phyloP scores from a whole-genome alignment of 2,113 vertebrate species.

The Hippocampus mohnikei region DNA sequence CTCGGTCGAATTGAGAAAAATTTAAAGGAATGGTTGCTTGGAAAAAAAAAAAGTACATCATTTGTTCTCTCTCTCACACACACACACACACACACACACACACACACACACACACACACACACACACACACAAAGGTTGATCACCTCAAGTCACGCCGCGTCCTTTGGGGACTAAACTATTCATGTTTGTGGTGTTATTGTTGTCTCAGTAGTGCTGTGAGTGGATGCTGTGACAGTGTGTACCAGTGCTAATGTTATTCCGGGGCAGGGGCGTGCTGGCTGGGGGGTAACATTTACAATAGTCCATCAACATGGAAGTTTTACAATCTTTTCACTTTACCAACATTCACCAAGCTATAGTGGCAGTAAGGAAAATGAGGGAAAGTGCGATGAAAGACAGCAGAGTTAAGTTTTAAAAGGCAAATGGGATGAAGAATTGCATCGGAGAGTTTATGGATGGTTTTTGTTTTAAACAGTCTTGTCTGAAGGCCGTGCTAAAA shows the following conservation, averaged over 20 bases:
- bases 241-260: constrained; percentile 22
- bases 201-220: constrained; percentile 43
- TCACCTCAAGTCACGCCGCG: constrained; percentile 36
- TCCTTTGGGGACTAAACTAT: constrained; percentile 48
- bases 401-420: neutral
- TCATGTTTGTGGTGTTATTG: constrained; percentile 45
- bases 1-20: constrained; percentile 35
- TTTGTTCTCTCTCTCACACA: constrained; percentile 1
- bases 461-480: too few species aligned
- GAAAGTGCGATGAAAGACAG: constrained; percentile 2
- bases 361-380: constrained; percentile 20
- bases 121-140: constrained; percentile 39
- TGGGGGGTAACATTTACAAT: constrained; percentile 18
- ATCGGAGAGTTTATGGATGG: neutral
- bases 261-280: constrained; percentile 38
- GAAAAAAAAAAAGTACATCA: constrained; percentile 28
- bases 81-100: constrained; percentile 10
- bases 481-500: neutral
- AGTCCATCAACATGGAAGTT: constrained; percentile 28
- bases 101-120: too few species aligned
- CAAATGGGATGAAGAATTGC: neutral
- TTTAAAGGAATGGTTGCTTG: constrained; percentile 24
- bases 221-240: constrained; percentile 15
- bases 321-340: constrained; percentile 16
- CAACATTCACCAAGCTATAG: constrained; percentile 19